Conservation (phyloP, 2,888 invertebrate genomes). For the Lepidocyrtoides sp. region DNA sequence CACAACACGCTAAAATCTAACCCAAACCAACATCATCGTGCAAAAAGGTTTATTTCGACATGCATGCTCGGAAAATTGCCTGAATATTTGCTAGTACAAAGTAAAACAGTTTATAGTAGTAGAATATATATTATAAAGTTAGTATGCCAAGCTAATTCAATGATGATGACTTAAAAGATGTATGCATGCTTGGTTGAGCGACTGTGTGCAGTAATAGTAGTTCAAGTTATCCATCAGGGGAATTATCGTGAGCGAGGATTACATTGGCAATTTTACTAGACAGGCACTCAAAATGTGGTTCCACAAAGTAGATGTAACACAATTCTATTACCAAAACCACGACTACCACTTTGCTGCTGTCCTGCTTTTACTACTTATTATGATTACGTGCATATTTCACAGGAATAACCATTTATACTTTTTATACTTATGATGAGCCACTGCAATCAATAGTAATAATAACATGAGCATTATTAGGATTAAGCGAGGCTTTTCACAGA, state of each 20-base stretch:
- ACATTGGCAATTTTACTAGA: constrained; percentile 38
- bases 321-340: constrained; percentile 28
- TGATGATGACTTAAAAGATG: constrained; percentile 15
- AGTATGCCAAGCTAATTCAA: constrained; percentile 21
- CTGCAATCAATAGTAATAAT: too few relatives aligned
- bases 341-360: not conserved
- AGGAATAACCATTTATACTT: constrained; percentile 22
- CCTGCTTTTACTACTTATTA: not conserved
- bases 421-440: too few relatives aligned
- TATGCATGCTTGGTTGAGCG: not conserved
- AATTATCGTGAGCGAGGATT: constrained; percentile 18
- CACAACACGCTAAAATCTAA: constrained; percentile 57
- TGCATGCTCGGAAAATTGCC: not conserved
- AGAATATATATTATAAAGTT: too few relatives aligned
- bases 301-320: constrained; percentile 57
- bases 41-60: constrained; percentile 64
- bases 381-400: constrained; percentile 26
- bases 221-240: not conserved
- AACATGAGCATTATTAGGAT: too few relatives aligned
- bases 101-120: too few relatives aligned
- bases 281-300: constrained; percentile 63
- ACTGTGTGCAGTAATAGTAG: not conserved
- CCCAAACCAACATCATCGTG: constrained; percentile 34
- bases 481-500: constrained; percentile 3
- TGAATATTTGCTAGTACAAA: not conserved